A percentile compares a stretch with the other conserved stretches of the same genome.
Conservation (phyloP, 2,113 vertebrate species). For the Corvus cornix region DNA sequence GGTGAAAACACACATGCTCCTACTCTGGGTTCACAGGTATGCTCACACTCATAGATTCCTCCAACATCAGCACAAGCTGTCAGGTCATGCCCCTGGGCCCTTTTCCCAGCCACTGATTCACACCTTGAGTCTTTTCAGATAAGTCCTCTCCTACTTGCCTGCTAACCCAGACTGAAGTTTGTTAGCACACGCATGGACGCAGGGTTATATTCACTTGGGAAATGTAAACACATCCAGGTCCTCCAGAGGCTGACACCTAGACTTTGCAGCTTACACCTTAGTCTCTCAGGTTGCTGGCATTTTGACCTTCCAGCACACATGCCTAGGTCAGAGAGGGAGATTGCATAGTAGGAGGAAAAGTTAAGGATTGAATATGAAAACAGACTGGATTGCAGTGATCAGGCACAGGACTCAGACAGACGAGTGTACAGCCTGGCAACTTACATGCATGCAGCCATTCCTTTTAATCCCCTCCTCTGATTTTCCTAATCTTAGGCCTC, state of each 20-base stretch:
- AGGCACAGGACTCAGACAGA: background rate
- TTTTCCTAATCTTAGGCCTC: background rate
- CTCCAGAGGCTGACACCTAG: background rate
- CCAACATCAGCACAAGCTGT: background rate
- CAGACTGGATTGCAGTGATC: background rate
- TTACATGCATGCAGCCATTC: background rate
- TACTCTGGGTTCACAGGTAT: background rate
- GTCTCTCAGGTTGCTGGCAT: background rate
- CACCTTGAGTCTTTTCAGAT: background rate
- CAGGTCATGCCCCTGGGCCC: background rate
- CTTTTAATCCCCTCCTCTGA: background rate
- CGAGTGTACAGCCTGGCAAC: accelerated
- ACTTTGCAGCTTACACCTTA: background rate
- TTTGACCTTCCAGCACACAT: background rate
- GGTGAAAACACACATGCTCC: background rate
- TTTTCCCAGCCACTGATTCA: background rate
- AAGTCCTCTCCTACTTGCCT: background rate
- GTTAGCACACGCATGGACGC: background rate
- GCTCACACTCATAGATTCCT: background rate
- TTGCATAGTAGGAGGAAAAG: accelerated
- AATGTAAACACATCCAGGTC: background rate
- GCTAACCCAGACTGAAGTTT: background rate
- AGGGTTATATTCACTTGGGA: background rate
- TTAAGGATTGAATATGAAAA: background rate
- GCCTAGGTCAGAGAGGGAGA: background rate